phyloP scores from a whole-genome alignment of 1,140 invertebrate species.

The Eurytemora carolleeae region DNA sequence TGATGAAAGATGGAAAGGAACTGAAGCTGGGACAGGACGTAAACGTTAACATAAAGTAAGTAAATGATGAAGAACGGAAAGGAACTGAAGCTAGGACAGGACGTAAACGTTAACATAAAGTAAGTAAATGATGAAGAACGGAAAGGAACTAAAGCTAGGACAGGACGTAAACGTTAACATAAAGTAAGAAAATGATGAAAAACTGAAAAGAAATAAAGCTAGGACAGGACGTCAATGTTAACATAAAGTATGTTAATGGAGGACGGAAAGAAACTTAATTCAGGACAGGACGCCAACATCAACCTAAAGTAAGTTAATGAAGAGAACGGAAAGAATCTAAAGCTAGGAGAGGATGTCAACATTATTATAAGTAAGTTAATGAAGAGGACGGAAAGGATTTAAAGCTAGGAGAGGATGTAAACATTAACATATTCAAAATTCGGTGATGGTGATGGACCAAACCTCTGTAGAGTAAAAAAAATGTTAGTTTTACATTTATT shows the following conservation, averaged over 20 bases:
- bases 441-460: too few relatives aligned
- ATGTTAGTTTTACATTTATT: too few relatives aligned
- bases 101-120: conserved; percentile 7
- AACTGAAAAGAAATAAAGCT: conserved; percentile 7
- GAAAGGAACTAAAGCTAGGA: conserved; percentile 6
- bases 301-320: too few relatives aligned
- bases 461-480: too few relatives aligned
- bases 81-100: conserved; percentile 6
- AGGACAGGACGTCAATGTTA: background rate
- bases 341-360: conserved; percentile 8
- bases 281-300: conserved; percentile 6
- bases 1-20: conserved; percentile 13
- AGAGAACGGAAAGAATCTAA: conserved; percentile 7
- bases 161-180: conserved; percentile 8
- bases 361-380: too few relatives aligned
- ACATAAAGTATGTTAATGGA: too few relatives aligned
- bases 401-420: conserved; percentile 5
- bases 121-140: conserved; percentile 10
- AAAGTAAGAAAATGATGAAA: conserved; percentile 10
- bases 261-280: conserved; percentile 4
- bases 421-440: too few relatives aligned
- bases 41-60: conserved; percentile 5
- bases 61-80: conserved; percentile 10
- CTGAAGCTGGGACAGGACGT: conserved; percentile 7
- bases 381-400: conserved; percentile 10